Conservation (phyloP, 2,113 vertebrate genomes). For the Piprites chloris region DNA sequence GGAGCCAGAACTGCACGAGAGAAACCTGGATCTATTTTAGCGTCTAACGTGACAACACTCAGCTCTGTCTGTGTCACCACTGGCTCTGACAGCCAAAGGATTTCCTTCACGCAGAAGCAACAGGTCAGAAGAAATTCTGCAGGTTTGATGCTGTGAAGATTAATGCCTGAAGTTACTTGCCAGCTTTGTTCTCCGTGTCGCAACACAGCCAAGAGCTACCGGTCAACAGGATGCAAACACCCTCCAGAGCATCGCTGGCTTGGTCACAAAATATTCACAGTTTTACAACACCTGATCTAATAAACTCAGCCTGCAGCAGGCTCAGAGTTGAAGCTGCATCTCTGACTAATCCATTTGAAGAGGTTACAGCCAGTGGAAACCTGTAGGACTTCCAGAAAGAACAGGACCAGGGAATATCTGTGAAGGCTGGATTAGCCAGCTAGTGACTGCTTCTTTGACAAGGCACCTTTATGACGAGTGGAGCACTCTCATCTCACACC, state of each 20-base stretch:
- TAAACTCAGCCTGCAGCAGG: not conserved
- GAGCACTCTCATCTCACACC: not conserved
- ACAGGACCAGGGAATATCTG: not conserved
- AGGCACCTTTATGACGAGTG: not conserved
- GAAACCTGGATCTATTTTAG: not conserved
- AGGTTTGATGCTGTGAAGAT: not conserved
- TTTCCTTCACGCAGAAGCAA: not conserved
- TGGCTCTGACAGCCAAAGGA: accelerated
- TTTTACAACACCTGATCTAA: not conserved
- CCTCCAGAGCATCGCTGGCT: not conserved
- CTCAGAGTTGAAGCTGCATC: not conserved
- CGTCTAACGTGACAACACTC: accelerated
- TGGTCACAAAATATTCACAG: not conserved
- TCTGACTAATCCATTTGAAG: not conserved
- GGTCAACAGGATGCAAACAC: not conserved
- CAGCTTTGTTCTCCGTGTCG: not conserved
- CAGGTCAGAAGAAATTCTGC: not conserved
- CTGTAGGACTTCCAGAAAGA: not conserved
- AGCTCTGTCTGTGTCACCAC: not conserved
- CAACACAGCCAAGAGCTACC: not conserved
- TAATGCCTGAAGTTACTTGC: not conserved
- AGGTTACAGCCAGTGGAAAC: not conserved
- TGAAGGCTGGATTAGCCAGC: not conserved
- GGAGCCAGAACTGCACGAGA: accelerated
- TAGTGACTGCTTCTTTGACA: not conserved